Percentiles rank a stretch among this genome's conserved stretches.
Evolutionary conservation across 2,113 vertebrate species (phyloP).

Genomic region (Zosterops japonicus): DNA sequence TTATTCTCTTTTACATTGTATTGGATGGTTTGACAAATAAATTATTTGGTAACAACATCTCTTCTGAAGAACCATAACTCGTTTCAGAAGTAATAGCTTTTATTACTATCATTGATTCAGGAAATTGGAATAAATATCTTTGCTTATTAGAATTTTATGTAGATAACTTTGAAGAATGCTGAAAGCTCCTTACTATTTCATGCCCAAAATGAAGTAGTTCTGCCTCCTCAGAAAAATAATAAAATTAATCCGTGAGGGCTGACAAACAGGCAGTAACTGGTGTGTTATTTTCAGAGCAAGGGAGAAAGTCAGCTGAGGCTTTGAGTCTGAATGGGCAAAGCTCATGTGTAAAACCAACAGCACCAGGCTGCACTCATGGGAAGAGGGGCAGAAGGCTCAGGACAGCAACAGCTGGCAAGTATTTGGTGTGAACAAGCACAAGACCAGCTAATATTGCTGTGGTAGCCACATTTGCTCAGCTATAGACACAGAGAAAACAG

Average conservation of each 20-base stretch:
- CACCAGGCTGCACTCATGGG: not conserved
- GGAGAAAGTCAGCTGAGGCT: not conserved
- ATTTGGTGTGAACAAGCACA: not conserved
- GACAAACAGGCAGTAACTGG: not conserved
- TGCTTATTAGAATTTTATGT: conserved; percentile 3
- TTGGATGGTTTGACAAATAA: not conserved
- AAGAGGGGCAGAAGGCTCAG: not conserved
- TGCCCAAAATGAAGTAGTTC: not conserved
- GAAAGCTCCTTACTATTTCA: not conserved
- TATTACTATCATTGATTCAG: not conserved
- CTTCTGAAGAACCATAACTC: not conserved
- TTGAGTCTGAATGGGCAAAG: not conserved
- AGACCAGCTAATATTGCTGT: not conserved
- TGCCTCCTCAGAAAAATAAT: not conserved
- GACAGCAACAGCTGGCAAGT: not conserved
- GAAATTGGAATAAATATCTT: conserved; percentile 11
- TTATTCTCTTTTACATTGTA: not conserved
- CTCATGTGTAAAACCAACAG: fast-evolving
- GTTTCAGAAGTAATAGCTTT: conserved; percentile 5
- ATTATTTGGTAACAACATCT: not conserved
- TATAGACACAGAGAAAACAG: fast-evolving
- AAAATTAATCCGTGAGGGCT: not conserved
- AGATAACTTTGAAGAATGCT: not conserved
- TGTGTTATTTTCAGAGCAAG: not conserved
- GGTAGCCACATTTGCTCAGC: not conserved